Conservation (phyloP, 2,888 invertebrate genomes). For the Caenorhabditis plicata region DNA sequence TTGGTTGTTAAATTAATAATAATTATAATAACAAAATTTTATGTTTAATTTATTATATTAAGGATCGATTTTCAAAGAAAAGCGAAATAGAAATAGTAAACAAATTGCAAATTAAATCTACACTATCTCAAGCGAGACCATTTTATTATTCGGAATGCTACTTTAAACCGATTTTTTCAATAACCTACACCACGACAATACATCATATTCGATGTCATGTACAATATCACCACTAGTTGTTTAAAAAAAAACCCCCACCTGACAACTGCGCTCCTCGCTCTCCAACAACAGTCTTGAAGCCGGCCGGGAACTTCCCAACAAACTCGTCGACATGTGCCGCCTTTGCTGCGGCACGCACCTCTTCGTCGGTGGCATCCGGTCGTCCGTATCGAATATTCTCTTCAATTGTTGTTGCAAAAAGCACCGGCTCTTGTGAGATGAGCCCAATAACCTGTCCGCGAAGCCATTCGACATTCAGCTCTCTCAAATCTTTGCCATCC, state of each 20-base stretch:
- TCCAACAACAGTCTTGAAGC: constrained; percentile 75
- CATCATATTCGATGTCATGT: no score
- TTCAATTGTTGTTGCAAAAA: constrained; percentile 85
- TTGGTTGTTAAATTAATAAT: no score
- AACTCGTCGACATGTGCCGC: constrained; percentile 91
- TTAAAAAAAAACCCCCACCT: no score
- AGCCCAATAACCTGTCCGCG: constrained; percentile 72
- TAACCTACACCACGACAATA: no score
- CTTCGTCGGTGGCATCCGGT: constrained; percentile 70
- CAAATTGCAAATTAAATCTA: no score
- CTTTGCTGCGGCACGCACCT: constrained; percentile 77
- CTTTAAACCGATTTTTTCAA: no score
- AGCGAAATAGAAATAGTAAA: no score
- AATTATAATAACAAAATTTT: no score
- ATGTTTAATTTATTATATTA: no score
- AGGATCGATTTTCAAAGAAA: neutral
- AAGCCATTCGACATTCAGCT: constrained; percentile 81
- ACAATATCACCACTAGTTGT: no score
- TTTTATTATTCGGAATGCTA: no score
- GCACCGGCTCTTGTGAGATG: constrained; percentile 76
- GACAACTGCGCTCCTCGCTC: constrained; percentile 72
- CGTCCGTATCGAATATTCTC: constrained; percentile 91
- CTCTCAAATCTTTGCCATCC: constrained; percentile 76
- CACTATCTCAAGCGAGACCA: no score
- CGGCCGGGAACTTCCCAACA: constrained; percentile 78